phyloP scores from a whole-genome alignment of 2,113 vertebrate species.

The Pedetes capensis region DNA sequence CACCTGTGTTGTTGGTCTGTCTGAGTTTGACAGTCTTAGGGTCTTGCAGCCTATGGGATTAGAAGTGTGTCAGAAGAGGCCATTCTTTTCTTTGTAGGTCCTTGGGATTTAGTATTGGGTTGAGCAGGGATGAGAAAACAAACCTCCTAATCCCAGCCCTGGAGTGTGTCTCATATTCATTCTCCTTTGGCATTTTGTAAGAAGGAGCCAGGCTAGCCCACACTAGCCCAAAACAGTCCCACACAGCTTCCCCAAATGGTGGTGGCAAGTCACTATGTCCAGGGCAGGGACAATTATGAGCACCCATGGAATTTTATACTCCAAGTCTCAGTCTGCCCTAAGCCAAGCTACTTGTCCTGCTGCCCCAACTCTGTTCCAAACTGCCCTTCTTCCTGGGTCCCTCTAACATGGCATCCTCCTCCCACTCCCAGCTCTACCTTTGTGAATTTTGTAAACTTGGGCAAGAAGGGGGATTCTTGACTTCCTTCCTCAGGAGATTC shows the following conservation, averaged over 20 bases:
- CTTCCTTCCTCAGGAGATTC: not conserved
- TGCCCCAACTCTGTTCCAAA: not conserved
- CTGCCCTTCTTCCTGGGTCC: not conserved
- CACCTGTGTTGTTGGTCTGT: not conserved
- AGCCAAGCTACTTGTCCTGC: not conserved
- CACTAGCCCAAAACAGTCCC: not conserved
- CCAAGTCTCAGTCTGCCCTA: not conserved
- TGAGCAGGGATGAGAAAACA: not conserved
- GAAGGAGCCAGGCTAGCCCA: not conserved
- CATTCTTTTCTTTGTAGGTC: not conserved
- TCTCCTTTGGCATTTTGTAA: not conserved
- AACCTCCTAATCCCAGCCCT: no score
- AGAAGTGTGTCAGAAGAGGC: not conserved
- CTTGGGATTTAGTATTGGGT: not conserved
- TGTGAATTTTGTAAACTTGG: not conserved
- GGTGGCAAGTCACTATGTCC: not conserved
- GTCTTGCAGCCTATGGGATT: not conserved
- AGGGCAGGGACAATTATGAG: not conserved
- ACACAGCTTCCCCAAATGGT: fast-evolving
- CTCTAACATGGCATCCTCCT: not conserved
- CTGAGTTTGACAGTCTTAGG: not conserved
- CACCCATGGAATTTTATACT: not conserved
- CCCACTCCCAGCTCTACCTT: not conserved
- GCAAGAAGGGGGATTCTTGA: not conserved
- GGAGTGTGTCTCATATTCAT: not conserved